Percentiles rank a stretch among this genome's conserved stretches.
phyloP scores from a whole-genome alignment of 2,113 vertebrate species.

The Ranitomeya variabilis region DNA sequence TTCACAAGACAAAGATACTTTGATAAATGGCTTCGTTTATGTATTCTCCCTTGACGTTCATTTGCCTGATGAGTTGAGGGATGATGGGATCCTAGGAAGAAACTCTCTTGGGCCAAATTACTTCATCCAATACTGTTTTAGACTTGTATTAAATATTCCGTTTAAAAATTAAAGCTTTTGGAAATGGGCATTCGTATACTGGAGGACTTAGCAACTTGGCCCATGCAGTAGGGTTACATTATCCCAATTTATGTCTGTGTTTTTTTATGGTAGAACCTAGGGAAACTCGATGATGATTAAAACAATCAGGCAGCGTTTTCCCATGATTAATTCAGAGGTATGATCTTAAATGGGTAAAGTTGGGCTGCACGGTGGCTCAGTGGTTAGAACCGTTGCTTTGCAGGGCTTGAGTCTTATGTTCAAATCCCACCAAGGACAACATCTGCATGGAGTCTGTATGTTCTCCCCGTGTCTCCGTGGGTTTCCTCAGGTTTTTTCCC shows the following conservation, averaged over 20 bases:
- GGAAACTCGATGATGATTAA: too few species aligned
- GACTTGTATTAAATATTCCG: background rate
- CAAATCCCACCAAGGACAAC: too few species aligned
- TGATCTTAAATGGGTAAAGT: too few species aligned
- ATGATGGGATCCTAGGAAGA: background rate
- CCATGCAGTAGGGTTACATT: background rate
- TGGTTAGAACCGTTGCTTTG: too few species aligned
- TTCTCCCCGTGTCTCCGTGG: too few species aligned
- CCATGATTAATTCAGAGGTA: too few species aligned
- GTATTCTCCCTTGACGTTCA: background rate
- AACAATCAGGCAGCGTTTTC: too few species aligned
- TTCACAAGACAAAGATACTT: background rate
- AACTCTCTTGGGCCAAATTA: background rate
- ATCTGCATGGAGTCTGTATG: too few species aligned
- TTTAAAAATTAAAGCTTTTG: background rate
- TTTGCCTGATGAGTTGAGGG: constrained; percentile 7
- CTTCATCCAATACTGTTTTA: background rate
- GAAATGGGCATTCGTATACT: background rate
- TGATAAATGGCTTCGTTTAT: background rate
- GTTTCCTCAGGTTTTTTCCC: too few species aligned
- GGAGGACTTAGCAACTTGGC: background rate
- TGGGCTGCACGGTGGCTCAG: too few species aligned
- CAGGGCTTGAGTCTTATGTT: too few species aligned
- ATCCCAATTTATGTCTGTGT: background rate
- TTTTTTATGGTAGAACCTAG: background rate